These are phyloP conservation scores for Perca flavescens DNA, from an alignment of 2,113 vertebrate genomes.

Conservation along the genomic window DNA sequence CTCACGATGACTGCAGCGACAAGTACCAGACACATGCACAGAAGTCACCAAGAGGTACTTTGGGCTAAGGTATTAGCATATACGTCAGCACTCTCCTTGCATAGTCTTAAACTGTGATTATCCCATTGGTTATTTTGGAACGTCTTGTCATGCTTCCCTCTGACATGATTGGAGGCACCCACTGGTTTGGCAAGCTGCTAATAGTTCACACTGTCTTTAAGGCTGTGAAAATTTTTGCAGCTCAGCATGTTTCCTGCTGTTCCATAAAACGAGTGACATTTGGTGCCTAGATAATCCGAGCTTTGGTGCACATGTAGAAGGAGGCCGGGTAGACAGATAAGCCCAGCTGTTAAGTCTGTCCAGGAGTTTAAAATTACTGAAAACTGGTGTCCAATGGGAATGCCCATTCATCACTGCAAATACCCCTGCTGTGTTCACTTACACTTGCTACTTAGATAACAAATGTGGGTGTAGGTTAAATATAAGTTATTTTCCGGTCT, in stretches of 20 bases:
- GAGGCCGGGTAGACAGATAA: constrained; percentile 57
- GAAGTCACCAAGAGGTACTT: constrained; percentile 64
- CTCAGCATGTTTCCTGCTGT: constrained; percentile 77
- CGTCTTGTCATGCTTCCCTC: constrained; percentile 62
- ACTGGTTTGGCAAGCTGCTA: constrained; percentile 47
- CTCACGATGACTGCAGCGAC: constrained; percentile 50
- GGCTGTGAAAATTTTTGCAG: constrained; percentile 41
- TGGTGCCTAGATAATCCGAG: constrained; percentile 66
- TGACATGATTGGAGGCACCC: constrained; percentile 62
- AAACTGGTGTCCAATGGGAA: constrained; percentile 70
- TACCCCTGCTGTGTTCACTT: constrained; percentile 46
- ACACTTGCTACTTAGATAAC: constrained; percentile 62
- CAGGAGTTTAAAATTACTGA: constrained; percentile 80
- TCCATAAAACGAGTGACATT: constrained; percentile 68
- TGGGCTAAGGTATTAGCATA: constrained; percentile 62
- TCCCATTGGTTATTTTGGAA: constrained; percentile 79
- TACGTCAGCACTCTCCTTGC: constrained; percentile 55
- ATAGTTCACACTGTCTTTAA: constrained; percentile 64
- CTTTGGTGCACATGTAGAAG: constrained; percentile 60
- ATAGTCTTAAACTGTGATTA: constrained; percentile 71
- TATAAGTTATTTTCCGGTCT: constrained; percentile 58
- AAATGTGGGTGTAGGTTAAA: constrained; percentile 73
- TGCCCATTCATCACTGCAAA: constrained; percentile 74
- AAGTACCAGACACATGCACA: constrained; percentile 67
- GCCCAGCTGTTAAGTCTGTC: constrained; percentile 81